Base-by-base conservation (phyloP, 2,797 vertebrate species). In the Typhlichthys subterraneus region DNA sequence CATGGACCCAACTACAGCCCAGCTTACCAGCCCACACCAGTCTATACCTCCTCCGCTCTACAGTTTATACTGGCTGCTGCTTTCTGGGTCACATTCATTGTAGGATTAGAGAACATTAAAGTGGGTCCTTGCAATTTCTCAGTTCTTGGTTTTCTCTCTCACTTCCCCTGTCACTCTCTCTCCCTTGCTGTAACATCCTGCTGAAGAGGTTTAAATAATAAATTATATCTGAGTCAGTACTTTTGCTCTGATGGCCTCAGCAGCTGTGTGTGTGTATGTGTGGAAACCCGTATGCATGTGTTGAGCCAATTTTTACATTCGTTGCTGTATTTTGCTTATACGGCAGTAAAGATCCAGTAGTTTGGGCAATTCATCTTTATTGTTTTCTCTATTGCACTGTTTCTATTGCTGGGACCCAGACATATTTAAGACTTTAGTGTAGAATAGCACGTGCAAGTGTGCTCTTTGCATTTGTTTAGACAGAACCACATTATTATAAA, bases 171-270 rank as follows among this genome's bases (percentile, higher is more conserved):
- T 10, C 53, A 8, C 12, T 50, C 54, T n/a, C 48, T 68, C 29
- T 42, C 53, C 15, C 45, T 66, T 19, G 69, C 23, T 53, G 4
- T 70, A 33, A 59, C 49, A 6, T 51, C 72, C 19, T 53, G 47
- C 52, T 70, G 46, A 64, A 53, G 23, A 55, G 13, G 23, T 56
- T 15, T 70, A 66, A 66, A 70, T 75, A 65, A 79, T 69, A 47
- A 67, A 67, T 65, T 15, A 66, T 60, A 57, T 69, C 38, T 56
- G 53, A 65, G 57, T 70, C 54, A 54, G 52, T 75, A 69, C 77
- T 75, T 74, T 56, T 70, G 70, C 67, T 86, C 73, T 76, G 53
- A 67, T 50, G 55, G 59, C 75, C 64, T 79, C 76, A 69, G 65
- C 56, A 63, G 67, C 29, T 65, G 61, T 68, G 73, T 60, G 70